Evolutionary conservation across 2,797 vertebrate genomes (phyloP).

Genomic region (Nannoperca australis): DNA sequence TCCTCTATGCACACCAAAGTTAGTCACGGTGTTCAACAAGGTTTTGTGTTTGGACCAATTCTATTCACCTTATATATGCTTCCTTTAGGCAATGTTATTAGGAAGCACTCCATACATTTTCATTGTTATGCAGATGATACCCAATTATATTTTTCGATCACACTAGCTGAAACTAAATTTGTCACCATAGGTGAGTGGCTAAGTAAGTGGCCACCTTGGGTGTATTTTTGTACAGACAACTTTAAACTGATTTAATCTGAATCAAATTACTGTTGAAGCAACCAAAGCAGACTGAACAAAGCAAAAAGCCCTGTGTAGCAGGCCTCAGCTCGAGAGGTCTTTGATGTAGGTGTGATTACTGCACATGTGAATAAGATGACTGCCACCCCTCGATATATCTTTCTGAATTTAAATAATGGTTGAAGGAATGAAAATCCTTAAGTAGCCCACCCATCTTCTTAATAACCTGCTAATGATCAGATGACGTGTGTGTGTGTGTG

Average conservation of each 20-base stretch:
- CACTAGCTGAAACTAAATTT: not conserved
- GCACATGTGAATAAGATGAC: not conserved
- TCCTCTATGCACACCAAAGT: too few species aligned
- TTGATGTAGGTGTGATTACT: not conserved
- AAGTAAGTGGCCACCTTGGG: not conserved
- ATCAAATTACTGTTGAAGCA: not conserved
- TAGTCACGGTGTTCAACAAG: too few species aligned
- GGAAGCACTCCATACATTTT: too few species aligned
- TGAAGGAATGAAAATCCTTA: slow-evolving; percentile 6
- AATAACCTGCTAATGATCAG: slow-evolving; percentile 44
- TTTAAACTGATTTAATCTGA: not conserved
- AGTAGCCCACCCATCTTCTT: slow-evolving; percentile 40
- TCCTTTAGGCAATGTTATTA: too few species aligned
- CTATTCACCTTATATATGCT: too few species aligned
- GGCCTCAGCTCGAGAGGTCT: not conserved
- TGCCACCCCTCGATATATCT: not conserved
- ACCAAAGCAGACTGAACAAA: not conserved
- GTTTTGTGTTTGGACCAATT: too few species aligned
- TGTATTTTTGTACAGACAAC: not conserved
- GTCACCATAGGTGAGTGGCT: not conserved
- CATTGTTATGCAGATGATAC: too few species aligned
- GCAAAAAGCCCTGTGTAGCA: not conserved
- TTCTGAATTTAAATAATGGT: slow-evolving; percentile 14
- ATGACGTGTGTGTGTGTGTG: slow-evolving; percentile 6
- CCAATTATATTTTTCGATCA: too few species aligned